These are phyloP conservation scores for Crocuta crocuta DNA, from an alignment of 2,113 vertebrate genomes.

Conservation along the genomic window DNA sequence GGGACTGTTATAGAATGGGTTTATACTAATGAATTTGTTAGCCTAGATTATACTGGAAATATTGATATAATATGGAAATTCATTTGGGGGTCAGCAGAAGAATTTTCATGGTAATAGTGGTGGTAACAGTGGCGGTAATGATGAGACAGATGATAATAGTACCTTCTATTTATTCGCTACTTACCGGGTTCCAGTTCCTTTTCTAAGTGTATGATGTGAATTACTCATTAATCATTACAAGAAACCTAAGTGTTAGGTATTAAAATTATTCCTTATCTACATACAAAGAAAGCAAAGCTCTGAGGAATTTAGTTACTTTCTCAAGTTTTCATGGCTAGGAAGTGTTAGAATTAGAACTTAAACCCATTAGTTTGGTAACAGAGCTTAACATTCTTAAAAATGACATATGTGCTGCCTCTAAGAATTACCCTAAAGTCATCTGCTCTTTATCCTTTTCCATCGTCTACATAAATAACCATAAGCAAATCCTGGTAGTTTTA, in stretches of 20 bases:
- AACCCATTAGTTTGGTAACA: not conserved
- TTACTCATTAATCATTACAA: not conserved
- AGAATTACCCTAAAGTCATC: not conserved
- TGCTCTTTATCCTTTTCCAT: not conserved
- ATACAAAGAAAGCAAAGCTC: not conserved
- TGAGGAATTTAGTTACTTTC: not conserved
- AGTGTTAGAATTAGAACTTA: not conserved
- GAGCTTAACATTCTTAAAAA: not conserved
- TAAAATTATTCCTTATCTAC: not conserved
- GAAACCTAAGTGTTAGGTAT: not conserved
- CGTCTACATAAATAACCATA: not conserved
- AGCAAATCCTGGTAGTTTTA: not conserved
- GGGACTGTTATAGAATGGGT: not conserved
- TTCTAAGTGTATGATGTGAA: not conserved
- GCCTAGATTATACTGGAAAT: not conserved
- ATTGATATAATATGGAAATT: not conserved
- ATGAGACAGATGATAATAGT: not conserved
- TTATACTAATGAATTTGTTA: not conserved
- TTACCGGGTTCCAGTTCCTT: not conserved
- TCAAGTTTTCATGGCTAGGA: not conserved
- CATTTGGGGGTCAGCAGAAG: not conserved
- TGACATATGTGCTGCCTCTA: not conserved
- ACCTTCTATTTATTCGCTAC: not conserved
- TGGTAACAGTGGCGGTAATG: not conserved
- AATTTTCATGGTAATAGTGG: not conserved